Percentiles rank a stretch among this genome's conserved stretches.
Evolutionary conservation across 2,888 invertebrate genomes (phyloP).

Genomic region (Yponomeuta plumbellus): DNA sequence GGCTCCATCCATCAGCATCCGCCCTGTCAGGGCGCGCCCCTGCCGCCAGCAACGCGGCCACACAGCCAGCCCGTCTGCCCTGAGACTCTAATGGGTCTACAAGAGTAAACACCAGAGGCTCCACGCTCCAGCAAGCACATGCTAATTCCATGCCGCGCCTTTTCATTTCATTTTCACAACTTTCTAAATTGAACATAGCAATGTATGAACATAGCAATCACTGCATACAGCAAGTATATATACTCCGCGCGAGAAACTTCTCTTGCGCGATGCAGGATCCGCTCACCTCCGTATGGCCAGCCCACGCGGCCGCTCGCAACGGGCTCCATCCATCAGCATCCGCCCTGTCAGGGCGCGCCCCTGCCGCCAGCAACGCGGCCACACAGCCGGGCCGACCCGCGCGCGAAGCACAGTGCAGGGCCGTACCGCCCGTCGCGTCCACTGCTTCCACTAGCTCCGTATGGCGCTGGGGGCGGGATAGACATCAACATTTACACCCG

Average conservation of each 20-base stretch:
- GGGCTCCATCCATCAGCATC: slow-evolving; percentile 94
- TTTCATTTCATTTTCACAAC: too few species aligned
- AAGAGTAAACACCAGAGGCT: too few species aligned
- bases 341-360: slow-evolving; percentile 84
- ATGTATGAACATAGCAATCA: too few species aligned
- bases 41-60: slow-evolving; percentile 72
- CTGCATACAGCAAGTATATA: too few species aligned
- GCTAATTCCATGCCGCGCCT: too few species aligned
- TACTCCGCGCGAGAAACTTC: slow-evolving; percentile 3
- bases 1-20: too few species aligned
- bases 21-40: slow-evolving; percentile 85
- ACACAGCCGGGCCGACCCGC: slow-evolving; percentile 87
- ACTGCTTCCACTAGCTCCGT: slow-evolving; percentile 78
- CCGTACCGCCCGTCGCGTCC: slow-evolving; percentile 89
- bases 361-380: slow-evolving; percentile 71
- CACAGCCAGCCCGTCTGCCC: slow-evolving; percentile 87
- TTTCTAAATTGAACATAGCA: too few species aligned
- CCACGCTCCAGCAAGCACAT: too few species aligned
- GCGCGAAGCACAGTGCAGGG: slow-evolving; percentile 91
- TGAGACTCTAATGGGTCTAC: too few species aligned
- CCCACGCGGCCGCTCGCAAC: slow-evolving; percentile 95
- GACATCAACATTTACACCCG: too few species aligned
- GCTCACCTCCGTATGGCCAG: slow-evolving; percentile 89
- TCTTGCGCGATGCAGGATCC: too few species aligned
- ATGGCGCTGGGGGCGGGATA: slow-evolving; percentile 58